Evolutionary conservation across 2,888 invertebrate genomes (phyloP), one percentile per base, ranked within the genome.

Genomic region (Andrena chrysosceles): DNA sequence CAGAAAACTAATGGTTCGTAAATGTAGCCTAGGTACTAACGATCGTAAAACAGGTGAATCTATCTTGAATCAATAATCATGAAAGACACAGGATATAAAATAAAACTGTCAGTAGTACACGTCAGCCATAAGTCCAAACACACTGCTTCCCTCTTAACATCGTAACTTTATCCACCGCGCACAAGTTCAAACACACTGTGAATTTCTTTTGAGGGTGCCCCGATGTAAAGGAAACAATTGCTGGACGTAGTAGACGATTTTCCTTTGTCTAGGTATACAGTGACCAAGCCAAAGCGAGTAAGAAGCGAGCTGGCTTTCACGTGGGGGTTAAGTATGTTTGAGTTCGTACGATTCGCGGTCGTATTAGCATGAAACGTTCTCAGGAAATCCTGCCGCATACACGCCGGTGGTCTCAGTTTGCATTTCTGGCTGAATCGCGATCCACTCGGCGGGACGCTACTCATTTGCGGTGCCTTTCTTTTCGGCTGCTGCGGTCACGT

Each of bases 351-450:
- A 77, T 63, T 64, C 63, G 54, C 20, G 63, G 63, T 56, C 31
- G 42, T 42, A 77, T 77, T 69, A 73, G 72, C 63, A 52, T 67
- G 77, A 49, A 64, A 64, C 33, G 52, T 81, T 77, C 69, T 67
- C 81, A 69, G 68, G 49, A 49, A 72, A 77, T 73, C 42, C 68
- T 64, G 23, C 56, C 56, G 59, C 68, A 69, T 73, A 69, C 56
- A 84, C 77, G 77, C 75, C 81, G 83, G 89, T 89, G 89, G 90
- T 90, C 86, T 77, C 78, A 64, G 72, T 69, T 81, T 78, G 77
- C 80, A 74, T 66, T 74, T 67, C 64, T 68, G 49, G 64, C 42
- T 64, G 75, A 35, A 75, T 81, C 73, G 74, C 69, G 71, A 82
- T 73, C 75, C 59, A 56, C 79, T 66, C 67, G 72, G 35, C 64